These are phyloP conservation scores for Drepanosiphum platanoidis DNA, from an alignment of 2,888 invertebrate genomes.

Conservation along the genomic window DNA sequence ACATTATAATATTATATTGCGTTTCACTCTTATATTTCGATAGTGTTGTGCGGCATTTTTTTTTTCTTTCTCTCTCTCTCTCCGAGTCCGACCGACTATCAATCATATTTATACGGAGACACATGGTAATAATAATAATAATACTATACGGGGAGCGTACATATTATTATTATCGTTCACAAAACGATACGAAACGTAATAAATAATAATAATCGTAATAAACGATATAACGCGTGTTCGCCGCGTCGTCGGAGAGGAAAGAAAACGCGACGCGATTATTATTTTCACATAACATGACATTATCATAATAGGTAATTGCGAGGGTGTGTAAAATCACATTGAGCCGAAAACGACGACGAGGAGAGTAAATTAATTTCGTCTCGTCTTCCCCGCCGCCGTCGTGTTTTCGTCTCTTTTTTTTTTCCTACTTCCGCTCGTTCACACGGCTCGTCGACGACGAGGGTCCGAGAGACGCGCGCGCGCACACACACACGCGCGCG, in stretches of 20 bases:
- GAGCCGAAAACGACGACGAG: neutral
- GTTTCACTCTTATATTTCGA: too few relatives aligned
- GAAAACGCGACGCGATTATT: neutral
- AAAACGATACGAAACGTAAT: neutral
- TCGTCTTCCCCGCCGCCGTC: neutral
- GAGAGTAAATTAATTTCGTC: conserved; percentile 18
- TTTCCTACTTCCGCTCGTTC: neutral
- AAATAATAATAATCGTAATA: too few relatives aligned
- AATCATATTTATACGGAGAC: too few relatives aligned
- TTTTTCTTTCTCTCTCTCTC: too few relatives aligned
- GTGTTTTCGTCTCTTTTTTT: neutral
- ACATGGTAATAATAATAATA: too few relatives aligned
- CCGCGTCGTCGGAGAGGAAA: neutral
- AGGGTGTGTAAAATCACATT: conserved; percentile 16
- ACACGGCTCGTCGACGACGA: neutral
- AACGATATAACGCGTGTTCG: too few relatives aligned
- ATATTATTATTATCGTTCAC: neutral
- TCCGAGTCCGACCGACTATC: too few relatives aligned
- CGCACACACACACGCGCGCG: neutral
- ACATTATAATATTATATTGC: too few relatives aligned
- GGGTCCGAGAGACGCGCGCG: neutral
- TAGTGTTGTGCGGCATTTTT: too few relatives aligned
- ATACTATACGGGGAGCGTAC: neutral
- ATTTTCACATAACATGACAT: neutral
- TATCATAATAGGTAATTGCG: neutral